Evolutionary conservation across 2,888 invertebrate species (phyloP).

Genomic region (Euphydryas editha): DNA sequence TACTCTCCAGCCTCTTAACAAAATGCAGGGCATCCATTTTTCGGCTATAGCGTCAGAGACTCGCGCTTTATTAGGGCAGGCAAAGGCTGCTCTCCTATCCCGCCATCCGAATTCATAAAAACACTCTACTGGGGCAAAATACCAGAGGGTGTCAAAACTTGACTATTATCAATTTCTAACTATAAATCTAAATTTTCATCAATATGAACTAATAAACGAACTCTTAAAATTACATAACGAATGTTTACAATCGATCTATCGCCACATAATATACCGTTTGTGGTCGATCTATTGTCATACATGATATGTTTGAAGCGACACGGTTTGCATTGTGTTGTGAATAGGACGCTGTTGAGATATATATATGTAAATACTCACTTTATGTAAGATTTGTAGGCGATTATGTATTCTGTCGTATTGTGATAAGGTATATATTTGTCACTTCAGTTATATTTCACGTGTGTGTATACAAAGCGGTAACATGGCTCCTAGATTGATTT

Average conservation of each 20-base stretch:
- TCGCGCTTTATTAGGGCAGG: too few relatives aligned
- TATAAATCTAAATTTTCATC: too few relatives aligned
- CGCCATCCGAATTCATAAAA: too few relatives aligned
- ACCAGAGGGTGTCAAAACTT: too few relatives aligned
- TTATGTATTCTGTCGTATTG: neutral
- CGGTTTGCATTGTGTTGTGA: constrained; percentile 14
- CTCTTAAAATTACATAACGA: constrained; percentile 7
- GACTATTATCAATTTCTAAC: too few relatives aligned
- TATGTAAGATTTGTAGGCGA: neutral
- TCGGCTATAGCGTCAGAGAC: too few relatives aligned
- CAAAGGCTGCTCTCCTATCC: too few relatives aligned
- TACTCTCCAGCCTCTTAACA: too few relatives aligned
- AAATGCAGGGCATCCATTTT: too few relatives aligned
- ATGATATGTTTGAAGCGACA: constrained; percentile 20
- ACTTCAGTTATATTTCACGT: neutral
- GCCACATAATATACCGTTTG: constrained; percentile 6
- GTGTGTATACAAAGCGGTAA: neutral
- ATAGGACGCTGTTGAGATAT: constrained; percentile 7
- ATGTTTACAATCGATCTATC: constrained; percentile 25
- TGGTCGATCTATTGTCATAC: constrained; percentile 8
- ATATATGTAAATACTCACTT: constrained; percentile 2
- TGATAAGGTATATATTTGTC: neutral
- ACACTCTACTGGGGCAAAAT: too few relatives aligned
- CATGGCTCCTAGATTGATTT: constrained; percentile 2
- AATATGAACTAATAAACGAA: too few relatives aligned